Base-by-base conservation (phyloP, 92 coral and sea anemone species). In the Zoanthus sansibaricus region DNA sequence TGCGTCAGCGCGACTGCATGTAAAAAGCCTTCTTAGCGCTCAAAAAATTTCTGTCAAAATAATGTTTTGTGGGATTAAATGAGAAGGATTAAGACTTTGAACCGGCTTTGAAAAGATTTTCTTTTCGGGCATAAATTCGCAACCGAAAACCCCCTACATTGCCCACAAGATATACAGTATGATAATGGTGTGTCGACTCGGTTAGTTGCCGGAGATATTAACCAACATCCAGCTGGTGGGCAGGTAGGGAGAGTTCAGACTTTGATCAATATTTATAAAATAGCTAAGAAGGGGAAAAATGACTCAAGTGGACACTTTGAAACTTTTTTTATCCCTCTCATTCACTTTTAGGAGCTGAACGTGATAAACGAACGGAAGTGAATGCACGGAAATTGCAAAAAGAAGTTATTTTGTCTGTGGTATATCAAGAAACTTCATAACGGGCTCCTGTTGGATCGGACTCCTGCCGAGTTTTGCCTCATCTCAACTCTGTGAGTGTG, bases 211-310 rank as follows among this genome's bases (percentile, higher is more conserved):
- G 89, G 96, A 91, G 98, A 89, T 94, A 84, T 46, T 51, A 66
- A 87, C 93, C 90, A 75, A 89, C 72, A 74, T 91, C 94, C 95
- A 93, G 95, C 98, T 94, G 98, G 89, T 87, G 82, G 55, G 74
- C 13, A 42, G 89, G 94, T 93, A 79, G 89, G 94, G 98, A 94
- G 98, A 94, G 62, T 86, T 45, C 25, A 42, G 66, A 37, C 76
- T 1, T 79, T 83, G 78, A 93, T 93, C 98, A 89, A 47, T 66
- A 58, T 67, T 70, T 31, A 21, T 25, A 76, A 75, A 42, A 71
- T 71, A 83, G 84, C 82, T 70, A 72, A 71, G 71, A 49, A 9
- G 21, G 21, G 49, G 82, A 17, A 87, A 58, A 68, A 75, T 61
- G 58, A 18, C 30, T 64, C 56, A 72, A 8, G 42, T 44, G 83